These are phyloP conservation scores for roundworm (Caenorhabditis elegans) DNA, from an alignment of 1,140 invertebrate genomes.

Conservation along the genomic window DNA sequence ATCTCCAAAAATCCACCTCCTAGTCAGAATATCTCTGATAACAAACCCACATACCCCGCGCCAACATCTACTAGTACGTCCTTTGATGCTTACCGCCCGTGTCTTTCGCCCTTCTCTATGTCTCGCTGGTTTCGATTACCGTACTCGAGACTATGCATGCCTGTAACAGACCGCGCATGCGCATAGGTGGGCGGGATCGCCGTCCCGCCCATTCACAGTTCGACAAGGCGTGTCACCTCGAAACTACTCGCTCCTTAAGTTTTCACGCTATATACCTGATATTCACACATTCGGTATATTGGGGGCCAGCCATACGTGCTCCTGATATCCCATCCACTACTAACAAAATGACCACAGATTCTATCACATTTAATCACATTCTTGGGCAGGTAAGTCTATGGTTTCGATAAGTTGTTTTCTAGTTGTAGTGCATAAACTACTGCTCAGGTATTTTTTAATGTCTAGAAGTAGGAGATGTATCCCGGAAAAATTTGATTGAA, in stretches of 20 bases:
- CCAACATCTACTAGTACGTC: background rate
- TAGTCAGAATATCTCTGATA: no score
- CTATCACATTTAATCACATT: constrained; percentile 45
- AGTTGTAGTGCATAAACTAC: background rate
- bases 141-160: background rate
- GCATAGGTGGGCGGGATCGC: background rate
- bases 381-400: constrained; percentile 46
- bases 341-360: background rate
- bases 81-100: background rate
- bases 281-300: background rate
- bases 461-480: no score
- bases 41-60: background rate
- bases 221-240: background rate
- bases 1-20: background rate
- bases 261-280: background rate
- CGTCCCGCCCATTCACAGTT: constrained; percentile 7
- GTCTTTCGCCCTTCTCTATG: background rate
- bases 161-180: no score
- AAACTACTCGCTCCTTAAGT: background rate
- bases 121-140: background rate
- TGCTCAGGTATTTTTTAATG: no score
- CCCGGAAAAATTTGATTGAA: no score
- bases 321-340: no score
- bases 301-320: background rate
- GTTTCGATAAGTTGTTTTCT: background rate